Evolutionary conservation across 2,888 invertebrate genomes (phyloP), one percentile per base, ranked within the genome.

Genomic region (Athripsodes cinereus): DNA sequence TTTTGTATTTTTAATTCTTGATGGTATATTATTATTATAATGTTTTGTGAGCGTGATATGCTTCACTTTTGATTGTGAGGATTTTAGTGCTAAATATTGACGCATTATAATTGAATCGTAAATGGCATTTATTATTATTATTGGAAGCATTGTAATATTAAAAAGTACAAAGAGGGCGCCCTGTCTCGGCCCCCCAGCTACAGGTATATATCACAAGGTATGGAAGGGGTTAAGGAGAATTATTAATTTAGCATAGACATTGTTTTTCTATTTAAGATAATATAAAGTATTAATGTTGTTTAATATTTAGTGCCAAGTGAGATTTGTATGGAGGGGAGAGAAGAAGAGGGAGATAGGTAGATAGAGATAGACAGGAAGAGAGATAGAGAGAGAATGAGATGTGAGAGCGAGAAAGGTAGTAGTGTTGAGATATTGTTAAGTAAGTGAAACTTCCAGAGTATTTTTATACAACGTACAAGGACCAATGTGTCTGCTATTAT

Each of bases 241-340:
- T 60, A 8, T 40, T 40, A 40, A 13, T 40, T 8, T 40, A 57
- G 63, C 59, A 35, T 55, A 46, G 63, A 59, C 59, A 61, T 63
- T 59, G 58, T 63, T 63, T 63, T 60, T 63, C 61, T 63, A n/a
- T 57, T 58, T 63, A 63, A 59, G 59, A 61, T 59, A n/a, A n/a
- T n/a, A 61, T 63, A 63, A 63, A 61, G 54, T 60, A 59, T 52
- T 48, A 53, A 62, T 53, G 54, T 55, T 55, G 59, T 59, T 55
- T 54, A 58, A 61, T 63, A 58, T 58, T 58, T 61, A 61, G 63
- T 63, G 63, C 63, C 63, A 63, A 63, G 63, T 63, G 63, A 61
- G 61, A 63, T 61, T 31, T 31, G 31, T 31, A 11, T 6, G 31
- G 31, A n/a, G n/a, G n/a, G n/a, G n/a, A n/a, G n/a, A n/a, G n/a